phyloP scores from a whole-genome alignment of 2,888 invertebrate genomes.

The Luffia ferchaultella region DNA sequence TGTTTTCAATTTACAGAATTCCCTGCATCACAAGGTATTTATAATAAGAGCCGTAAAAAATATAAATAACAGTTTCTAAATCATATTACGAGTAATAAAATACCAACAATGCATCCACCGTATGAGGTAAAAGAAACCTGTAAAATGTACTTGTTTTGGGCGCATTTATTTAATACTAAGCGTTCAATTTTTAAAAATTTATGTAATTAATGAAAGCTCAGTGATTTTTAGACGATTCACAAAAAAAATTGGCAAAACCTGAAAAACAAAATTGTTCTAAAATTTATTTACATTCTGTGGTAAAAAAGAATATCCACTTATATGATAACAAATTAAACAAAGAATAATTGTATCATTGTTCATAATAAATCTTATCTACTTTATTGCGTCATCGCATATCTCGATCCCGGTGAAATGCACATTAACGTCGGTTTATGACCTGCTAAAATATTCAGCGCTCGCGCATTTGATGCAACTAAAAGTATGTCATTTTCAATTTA shows the following conservation, averaged over 20 bases:
- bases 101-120: not conserved
- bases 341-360: not conserved
- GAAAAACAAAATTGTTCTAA: not conserved
- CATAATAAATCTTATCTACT: not conserved
- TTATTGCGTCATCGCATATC: not conserved
- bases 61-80: not conserved
- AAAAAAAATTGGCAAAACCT: not conserved
- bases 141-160: not conserved
- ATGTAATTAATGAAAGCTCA: not conserved
- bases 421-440: not conserved
- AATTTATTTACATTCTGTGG: not conserved
- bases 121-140: not conserved
- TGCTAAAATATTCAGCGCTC: not conserved
- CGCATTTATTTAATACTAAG: not conserved
- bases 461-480: no score
- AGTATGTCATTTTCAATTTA: no score
- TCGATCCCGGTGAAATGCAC: not conserved
- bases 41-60: not conserved
- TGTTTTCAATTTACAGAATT: no score
- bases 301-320: not conserved
- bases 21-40: no score
- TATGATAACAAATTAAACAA: not conserved
- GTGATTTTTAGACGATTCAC: not conserved
- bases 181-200: not conserved
- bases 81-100: not conserved